These are phyloP conservation scores for Ips typographus DNA, from an alignment of 1,140 invertebrate species.

Conservation along the genomic window DNA sequence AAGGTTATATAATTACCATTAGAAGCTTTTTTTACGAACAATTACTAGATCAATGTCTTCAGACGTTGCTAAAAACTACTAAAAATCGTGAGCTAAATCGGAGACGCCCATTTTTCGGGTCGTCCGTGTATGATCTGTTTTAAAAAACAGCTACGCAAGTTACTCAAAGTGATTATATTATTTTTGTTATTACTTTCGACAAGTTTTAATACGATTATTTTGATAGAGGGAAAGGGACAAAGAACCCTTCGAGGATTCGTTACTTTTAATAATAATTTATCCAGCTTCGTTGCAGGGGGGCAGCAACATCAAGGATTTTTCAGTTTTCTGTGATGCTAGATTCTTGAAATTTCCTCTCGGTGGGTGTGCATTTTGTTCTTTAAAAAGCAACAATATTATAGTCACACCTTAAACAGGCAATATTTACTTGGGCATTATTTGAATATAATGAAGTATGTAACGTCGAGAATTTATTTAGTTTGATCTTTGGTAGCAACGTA, in stretches of 20 bases:
- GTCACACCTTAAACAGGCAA: too few relatives aligned
- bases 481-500: neutral
- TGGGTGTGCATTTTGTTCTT: too few relatives aligned
- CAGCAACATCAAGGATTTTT: too few relatives aligned
- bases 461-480: neutral
- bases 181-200: constrained; percentile 28
- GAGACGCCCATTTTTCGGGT: constrained; percentile 26
- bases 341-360: too few relatives aligned
- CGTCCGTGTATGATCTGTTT: constrained; percentile 34
- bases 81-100: constrained; percentile 42
- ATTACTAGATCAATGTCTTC: constrained; percentile 36
- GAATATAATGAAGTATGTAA: too few relatives aligned
- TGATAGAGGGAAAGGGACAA: constrained; percentile 8
- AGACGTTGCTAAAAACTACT: constrained; percentile 25
- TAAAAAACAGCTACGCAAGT: constrained; percentile 40
- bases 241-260: constrained; percentile 31
- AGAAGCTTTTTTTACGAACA: constrained; percentile 40
- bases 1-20: constrained; percentile 36
- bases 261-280: neutral
- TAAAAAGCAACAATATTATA: too few relatives aligned
- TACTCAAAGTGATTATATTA: constrained; percentile 28
- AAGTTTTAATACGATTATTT: constrained; percentile 24
- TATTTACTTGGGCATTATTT: too few relatives aligned
- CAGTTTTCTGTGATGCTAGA: too few relatives aligned
- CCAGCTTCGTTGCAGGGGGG: too few relatives aligned